A percentile compares a stretch with the other conserved stretches of the same genome.
Evolutionary conservation across 2,797 vertebrate genomes (phyloP).

Genomic region (Betta splendens): DNA sequence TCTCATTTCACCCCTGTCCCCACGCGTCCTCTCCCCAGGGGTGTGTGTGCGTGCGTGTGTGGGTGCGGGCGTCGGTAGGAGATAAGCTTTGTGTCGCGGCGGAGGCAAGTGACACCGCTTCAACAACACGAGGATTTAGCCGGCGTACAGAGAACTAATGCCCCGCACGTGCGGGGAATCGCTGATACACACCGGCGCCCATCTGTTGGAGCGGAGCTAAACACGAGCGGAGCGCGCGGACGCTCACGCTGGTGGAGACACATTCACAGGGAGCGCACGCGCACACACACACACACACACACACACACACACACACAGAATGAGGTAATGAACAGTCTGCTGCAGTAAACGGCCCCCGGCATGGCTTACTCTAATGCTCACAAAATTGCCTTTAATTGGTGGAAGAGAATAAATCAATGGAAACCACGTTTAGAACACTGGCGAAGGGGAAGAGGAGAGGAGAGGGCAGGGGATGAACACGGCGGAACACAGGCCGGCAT

Average conservation of each 20-base stretch:
- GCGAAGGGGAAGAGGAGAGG: constrained; percentile 28
- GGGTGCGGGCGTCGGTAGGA: constrained; percentile 57
- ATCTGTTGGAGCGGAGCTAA: constrained; percentile 45
- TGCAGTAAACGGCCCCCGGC: constrained; percentile 54
- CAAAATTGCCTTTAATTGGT: constrained; percentile 79
- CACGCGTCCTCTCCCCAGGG: constrained; percentile 38
- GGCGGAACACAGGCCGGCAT: constrained; percentile 11
- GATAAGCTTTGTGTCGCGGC: constrained; percentile 72
- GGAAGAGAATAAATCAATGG: constrained; percentile 73
- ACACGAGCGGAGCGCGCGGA: constrained; percentile 34
- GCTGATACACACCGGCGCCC: constrained; percentile 46
- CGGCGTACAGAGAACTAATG: constrained; percentile 66
- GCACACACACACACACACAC: constrained; percentile 37
- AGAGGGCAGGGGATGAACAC: constrained; percentile 9
- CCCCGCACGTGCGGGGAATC: constrained; percentile 59
- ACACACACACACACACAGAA: constrained; percentile 38
- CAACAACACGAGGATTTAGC: constrained; percentile 75
- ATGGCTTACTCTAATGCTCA: constrained; percentile 69
- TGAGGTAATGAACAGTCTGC: constrained; percentile 63
- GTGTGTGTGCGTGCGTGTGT: too few relatives aligned
- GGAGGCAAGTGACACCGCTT: constrained; percentile 70
- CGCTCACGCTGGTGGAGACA: constrained; percentile 12
- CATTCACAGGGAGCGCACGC: constrained; percentile 38
- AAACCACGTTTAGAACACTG: constrained; percentile 63
- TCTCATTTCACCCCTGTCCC: constrained; percentile 43